Evolutionary conservation across 2,113 vertebrate genomes (phyloP).

Genomic region (Gila orcuttii): DNA sequence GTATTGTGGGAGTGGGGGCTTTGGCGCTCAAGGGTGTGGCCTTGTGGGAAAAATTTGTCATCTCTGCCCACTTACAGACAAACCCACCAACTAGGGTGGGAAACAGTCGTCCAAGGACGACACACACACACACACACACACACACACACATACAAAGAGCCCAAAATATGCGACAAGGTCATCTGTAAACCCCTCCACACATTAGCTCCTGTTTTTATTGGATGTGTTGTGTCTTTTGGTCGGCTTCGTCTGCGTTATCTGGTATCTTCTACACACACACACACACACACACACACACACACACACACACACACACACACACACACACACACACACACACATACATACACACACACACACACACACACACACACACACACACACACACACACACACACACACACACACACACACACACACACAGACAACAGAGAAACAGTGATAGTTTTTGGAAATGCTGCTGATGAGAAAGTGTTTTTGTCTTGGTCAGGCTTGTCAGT

Average conservation of each 20-base stretch:
- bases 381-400: background rate
- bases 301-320: background rate
- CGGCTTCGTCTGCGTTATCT: background rate
- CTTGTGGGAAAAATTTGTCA: slow-evolving; percentile 62
- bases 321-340: background rate
- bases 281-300: slow-evolving; percentile 4
- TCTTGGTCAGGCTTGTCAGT: background rate
- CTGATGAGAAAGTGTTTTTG: background rate
- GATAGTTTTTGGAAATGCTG: background rate
- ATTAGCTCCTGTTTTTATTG: background rate
- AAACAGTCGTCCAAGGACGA: slow-evolving; percentile 64
- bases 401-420: background rate
- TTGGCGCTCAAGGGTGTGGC: slow-evolving; percentile 34
- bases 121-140: slow-evolving; percentile 52
- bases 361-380: background rate
- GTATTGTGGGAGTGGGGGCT: slow-evolving; percentile 19
- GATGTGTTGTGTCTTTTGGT: slow-evolving; percentile 7
- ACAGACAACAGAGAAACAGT: background rate
- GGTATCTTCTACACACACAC: slow-evolving; percentile 5
- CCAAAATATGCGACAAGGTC: slow-evolving; percentile 34
- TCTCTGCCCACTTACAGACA: slow-evolving; percentile 55
- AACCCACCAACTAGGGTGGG: slow-evolving; percentile 61
- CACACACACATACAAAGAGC: slow-evolving; percentile 51
- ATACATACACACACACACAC: background rate
- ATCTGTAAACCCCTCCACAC: slow-evolving; percentile 24